Conservation (phyloP, 2,113 vertebrate genomes). For the Pica pica region DNA sequence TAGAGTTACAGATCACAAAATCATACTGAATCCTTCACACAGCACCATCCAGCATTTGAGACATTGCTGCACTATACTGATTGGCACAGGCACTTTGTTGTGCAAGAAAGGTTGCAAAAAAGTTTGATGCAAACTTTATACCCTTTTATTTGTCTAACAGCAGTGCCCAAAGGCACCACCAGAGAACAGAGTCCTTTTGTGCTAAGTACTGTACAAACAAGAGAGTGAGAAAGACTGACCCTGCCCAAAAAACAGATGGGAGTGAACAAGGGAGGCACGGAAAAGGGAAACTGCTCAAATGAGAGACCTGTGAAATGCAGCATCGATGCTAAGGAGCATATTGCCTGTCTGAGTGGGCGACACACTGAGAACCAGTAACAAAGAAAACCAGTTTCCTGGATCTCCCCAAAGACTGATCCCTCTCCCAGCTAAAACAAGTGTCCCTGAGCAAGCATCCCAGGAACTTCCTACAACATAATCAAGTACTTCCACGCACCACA, state of each 20-base stretch:
- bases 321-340: not conserved
- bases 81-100: not conserved
- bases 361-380: not conserved
- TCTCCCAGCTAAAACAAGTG: not conserved
- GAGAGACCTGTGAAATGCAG: not conserved
- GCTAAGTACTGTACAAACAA: constrained; percentile 33
- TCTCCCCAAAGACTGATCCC: not conserved
- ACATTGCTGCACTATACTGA: not conserved
- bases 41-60: not conserved
- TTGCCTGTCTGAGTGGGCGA: not conserved
- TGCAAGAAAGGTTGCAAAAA: constrained; percentile 41
- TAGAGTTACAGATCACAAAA: not conserved
- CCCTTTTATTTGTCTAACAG: constrained; percentile 44
- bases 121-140: constrained; percentile 53
- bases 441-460: not conserved
- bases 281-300: constrained; percentile 8
- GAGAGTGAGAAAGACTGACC: constrained; percentile 39
- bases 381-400: not conserved
- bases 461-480: not conserved
- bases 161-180: constrained; percentile 46
- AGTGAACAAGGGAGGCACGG: not conserved
- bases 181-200: constrained; percentile 62
- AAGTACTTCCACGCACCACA: not conserved
- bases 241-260: constrained; percentile 46
- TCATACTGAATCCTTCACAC: not conserved